Percentiles rank a stretch among this genome's conserved stretches.
phyloP scores from a whole-genome alignment of 1,140 invertebrate species.

The Leptinotarsa lineolata region DNA sequence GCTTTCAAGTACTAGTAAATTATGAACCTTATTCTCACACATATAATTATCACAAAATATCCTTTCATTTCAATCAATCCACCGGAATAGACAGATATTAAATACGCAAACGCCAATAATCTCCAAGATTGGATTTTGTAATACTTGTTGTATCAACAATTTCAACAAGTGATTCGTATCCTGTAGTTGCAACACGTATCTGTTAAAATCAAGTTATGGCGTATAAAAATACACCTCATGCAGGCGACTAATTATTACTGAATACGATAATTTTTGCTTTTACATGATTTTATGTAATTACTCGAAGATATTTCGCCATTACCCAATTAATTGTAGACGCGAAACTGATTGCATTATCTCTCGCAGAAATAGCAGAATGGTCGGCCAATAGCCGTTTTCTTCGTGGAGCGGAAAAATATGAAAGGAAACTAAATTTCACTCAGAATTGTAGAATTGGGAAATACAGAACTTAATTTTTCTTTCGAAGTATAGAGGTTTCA shows the following conservation, averaged over 20 bases:
- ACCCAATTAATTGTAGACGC: neutral
- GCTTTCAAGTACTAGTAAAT: too few species aligned
- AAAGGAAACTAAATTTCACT: neutral
- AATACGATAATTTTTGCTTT: constrained; percentile 3
- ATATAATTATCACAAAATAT: too few species aligned
- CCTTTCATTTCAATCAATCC: neutral
- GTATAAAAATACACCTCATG: neutral
- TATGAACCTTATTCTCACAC: too few species aligned
- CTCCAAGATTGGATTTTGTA: neutral
- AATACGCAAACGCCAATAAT: neutral
- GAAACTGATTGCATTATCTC: neutral
- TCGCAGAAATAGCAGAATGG: neutral
- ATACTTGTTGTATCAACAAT: neutral
- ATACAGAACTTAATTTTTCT: too few species aligned
- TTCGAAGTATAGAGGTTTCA: too few species aligned
- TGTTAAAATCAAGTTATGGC: neutral
- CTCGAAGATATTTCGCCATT: neutral
- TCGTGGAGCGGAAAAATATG: neutral
- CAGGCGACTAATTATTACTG: neutral
- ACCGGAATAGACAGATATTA: neutral
- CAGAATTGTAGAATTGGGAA: too few species aligned
- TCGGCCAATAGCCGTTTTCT: neutral
- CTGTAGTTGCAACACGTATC: neutral
- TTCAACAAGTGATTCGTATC: constrained; percentile 1
- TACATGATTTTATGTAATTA: constrained; percentile 6